These are phyloP conservation scores for Anomalospiza imberbis DNA, from an alignment of 2,797 vertebrate species.

Conservation along the genomic window DNA sequence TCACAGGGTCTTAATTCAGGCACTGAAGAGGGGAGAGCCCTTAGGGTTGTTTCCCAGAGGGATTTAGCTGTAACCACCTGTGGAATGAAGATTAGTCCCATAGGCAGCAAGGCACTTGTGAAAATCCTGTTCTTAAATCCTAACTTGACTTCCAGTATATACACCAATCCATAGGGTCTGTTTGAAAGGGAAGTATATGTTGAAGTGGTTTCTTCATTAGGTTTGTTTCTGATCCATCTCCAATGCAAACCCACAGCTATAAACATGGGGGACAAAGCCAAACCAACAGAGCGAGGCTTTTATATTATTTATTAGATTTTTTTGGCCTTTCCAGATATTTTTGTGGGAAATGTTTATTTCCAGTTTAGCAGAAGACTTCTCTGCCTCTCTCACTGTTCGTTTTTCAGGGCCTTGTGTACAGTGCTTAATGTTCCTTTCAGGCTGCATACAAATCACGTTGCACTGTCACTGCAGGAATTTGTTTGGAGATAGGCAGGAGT, in stretches of 20 bases:
- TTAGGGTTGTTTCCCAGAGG: neutral
- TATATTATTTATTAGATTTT: neutral
- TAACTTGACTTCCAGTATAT: neutral
- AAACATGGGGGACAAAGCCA: neutral
- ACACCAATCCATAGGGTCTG: neutral
- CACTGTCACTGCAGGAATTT: slow-evolving; percentile 40
- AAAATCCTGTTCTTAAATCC: neutral
- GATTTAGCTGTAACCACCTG: neutral
- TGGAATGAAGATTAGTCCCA: neutral
- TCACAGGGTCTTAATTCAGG: neutral
- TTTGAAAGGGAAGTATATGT: neutral
- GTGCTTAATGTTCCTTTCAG: neutral
- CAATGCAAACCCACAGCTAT: neutral
- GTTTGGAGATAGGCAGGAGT: slow-evolving; percentile 32
- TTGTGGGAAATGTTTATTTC: neutral
- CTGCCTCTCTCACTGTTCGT: neutral
- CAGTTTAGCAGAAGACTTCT: neutral
- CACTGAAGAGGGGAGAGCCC: neutral
- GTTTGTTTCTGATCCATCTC: neutral
- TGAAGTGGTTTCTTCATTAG: neutral
- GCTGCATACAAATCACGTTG: slow-evolving; percentile 22
- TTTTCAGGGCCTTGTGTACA: neutral
- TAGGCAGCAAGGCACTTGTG: neutral
- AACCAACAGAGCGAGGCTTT: neutral
- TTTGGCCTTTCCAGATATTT: neutral